phyloP scores from a whole-genome alignment of 2,113 vertebrate species.

The Eclectus roratus region DNA sequence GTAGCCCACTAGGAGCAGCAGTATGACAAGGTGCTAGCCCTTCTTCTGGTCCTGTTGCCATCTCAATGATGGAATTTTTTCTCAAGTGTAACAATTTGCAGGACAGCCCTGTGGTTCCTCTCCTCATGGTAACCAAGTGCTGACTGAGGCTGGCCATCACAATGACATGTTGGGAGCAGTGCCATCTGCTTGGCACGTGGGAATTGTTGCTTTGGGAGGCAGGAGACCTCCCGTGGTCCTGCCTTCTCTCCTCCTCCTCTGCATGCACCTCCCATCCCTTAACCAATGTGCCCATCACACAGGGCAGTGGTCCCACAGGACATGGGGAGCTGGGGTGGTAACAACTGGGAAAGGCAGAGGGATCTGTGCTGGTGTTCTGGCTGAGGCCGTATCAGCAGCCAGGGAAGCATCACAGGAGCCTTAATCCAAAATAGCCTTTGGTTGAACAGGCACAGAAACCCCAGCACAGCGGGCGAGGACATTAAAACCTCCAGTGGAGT shows the following conservation, averaged over 20 bases:
- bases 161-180: background rate
- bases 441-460: fast-evolving
- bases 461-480: fast-evolving
- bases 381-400: fast-evolving
- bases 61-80: background rate
- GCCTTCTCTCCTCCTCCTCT: background rate
- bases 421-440: too few species aligned
- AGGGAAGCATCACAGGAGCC: background rate
- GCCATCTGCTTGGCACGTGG: background rate
- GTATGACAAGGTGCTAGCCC: fast-evolving
- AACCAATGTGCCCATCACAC: fast-evolving
- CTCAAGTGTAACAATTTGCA: too few species aligned
- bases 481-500: fast-evolving
- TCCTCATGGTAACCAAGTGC: fast-evolving
- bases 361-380: too few species aligned
- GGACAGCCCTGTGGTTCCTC: background rate
- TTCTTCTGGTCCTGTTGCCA: background rate
- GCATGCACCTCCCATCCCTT: fast-evolving
- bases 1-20: background rate
- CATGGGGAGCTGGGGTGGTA: fast-evolving
- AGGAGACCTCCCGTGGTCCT: background rate
- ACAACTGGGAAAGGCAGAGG: background rate
- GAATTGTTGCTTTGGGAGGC: background rate
- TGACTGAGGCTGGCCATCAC: background rate
- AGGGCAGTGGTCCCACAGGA: background rate